phyloP scores from a whole-genome alignment of 2,113 vertebrate genomes.

The Dasyurus viverrinus region DNA sequence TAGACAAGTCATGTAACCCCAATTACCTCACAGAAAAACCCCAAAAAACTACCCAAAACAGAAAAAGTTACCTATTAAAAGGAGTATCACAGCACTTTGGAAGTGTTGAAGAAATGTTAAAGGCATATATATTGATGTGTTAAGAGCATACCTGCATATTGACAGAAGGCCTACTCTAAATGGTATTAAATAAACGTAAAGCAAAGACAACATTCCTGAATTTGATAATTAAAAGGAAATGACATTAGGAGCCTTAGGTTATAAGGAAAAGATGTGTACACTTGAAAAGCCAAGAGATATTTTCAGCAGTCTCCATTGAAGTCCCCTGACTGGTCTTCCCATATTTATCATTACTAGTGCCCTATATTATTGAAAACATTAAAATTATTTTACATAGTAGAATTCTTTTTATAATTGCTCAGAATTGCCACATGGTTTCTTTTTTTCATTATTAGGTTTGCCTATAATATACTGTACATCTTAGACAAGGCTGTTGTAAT shows the following conservation, averaged over 20 bases:
- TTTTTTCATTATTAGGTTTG: neutral
- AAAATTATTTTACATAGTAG: neutral
- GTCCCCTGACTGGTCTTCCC: neutral
- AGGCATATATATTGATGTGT: neutral
- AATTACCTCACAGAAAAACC: no score
- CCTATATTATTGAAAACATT: neutral
- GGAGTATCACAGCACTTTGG: neutral
- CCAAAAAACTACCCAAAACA: neutral
- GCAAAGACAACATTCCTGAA: neutral
- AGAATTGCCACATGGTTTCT: neutral
- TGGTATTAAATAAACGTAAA: slow-evolving; percentile 22
- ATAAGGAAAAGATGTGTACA: slow-evolving; percentile 15
- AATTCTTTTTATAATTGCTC: neutral
- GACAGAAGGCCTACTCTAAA: neutral
- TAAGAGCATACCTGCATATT: neutral
- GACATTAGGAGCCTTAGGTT: neutral
- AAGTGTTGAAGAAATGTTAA: neutral
- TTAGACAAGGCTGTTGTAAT: neutral
- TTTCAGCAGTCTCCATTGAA: neutral
- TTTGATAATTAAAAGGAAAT: neutral
- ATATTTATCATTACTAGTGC: neutral
- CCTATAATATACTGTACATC: neutral
- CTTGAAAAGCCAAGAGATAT: slow-evolving; percentile 7
- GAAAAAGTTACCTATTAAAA: neutral
- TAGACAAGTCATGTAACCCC: no score